Base-by-base conservation (phyloP, 2,888 invertebrate genomes). In the Trichacis sp. region DNA sequence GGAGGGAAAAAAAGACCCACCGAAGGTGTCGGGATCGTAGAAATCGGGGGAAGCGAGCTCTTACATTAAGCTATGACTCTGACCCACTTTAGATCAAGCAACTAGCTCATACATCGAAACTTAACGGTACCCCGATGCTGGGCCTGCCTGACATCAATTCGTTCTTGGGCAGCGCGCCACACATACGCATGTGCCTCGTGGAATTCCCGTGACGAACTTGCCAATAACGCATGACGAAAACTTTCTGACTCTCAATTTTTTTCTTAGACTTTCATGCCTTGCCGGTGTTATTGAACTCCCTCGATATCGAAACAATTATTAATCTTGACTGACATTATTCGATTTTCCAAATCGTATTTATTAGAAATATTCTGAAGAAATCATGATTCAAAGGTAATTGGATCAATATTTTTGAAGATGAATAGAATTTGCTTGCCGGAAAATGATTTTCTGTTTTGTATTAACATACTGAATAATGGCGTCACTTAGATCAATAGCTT, bases 121-220 rank as follows among this genome's bases (percentile, higher is more conserved):
- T 76, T 83, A 83, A 83, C 84, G 84, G 83, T 82, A 83, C 80
- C 72, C 64, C 73, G 75, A 79, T 77, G 75, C 77, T 76, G 75
- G 69, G 74, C 69, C 70, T 72, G 75, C 59, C 71, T 80, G 81
- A 78, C 82, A 82, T 79, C 78, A 75, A 81, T 82, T 81, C 80
- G 67, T 57, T 71, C 69, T 62, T 67, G 51, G 64, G 55, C 55
- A 52, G 52, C 55, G 38, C 40, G 46, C 55, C 55, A 49, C 30
- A 62, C 56, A 61, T 61, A 57, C 18, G 15, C 52, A 29, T 19
- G 12, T 29, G 46, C 33, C 29, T 17, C 2, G 12, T 29, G 33
- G 45, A 62, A 40, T 54, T 57, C 33, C 18, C 36, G 36, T 20
- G 52, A 24, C 11, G 24, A 51, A 36, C 24, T 4, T 14, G 12